Evolutionary conservation across 2,888 invertebrate genomes (phyloP).

Genomic region (Drosophila yooni): DNA sequence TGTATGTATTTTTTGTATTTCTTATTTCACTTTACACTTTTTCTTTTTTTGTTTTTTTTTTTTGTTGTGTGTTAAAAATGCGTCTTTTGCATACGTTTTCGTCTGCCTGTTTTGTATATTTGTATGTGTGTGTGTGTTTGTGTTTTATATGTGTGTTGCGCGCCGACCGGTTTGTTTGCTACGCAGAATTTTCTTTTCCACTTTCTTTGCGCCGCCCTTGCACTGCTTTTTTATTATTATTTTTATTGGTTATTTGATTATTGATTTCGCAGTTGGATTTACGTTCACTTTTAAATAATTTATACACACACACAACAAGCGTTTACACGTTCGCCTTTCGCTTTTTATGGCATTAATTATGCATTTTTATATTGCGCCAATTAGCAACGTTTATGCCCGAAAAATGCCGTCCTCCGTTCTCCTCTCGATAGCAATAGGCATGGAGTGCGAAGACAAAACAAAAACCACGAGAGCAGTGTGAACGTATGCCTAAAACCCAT

Average conservation of each 20-base stretch:
- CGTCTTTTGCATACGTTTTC: slow-evolving; percentile 68
- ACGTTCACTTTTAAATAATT: slow-evolving; percentile 61
- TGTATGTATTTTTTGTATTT: slow-evolving; percentile 44
- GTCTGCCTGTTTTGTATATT: slow-evolving; percentile 40
- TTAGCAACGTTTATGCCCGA: slow-evolving; percentile 49
- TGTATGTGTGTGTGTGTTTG: slow-evolving; percentile 50
- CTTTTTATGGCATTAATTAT: slow-evolving; percentile 68
- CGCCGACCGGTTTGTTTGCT: slow-evolving; percentile 77
- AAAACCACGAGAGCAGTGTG: slow-evolving; percentile 57
- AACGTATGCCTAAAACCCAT: slow-evolving; percentile 9
- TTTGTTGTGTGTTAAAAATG: slow-evolving; percentile 45
- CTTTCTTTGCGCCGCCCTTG: slow-evolving; percentile 62
- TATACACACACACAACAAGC: slow-evolving; percentile 53
- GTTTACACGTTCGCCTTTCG: slow-evolving; percentile 54
- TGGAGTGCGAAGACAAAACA: slow-evolving; percentile 63
- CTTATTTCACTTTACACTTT: slow-evolving; percentile 26
- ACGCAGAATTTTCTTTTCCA: slow-evolving; percentile 74
- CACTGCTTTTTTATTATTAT: slow-evolving; percentile 42
- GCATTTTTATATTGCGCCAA: slow-evolving; percentile 46
- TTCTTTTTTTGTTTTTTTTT: slow-evolving; percentile 24
- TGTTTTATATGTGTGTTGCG: slow-evolving; percentile 62
- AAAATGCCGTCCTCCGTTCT: slow-evolving; percentile 41
- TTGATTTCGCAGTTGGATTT: slow-evolving; percentile 8
- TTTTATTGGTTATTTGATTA: slow-evolving; percentile 33
- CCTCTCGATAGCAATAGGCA: slow-evolving; percentile 51